Evolutionary conservation across 2,113 vertebrate genomes (phyloP).

Genomic region (Benthochromis sp.): DNA sequence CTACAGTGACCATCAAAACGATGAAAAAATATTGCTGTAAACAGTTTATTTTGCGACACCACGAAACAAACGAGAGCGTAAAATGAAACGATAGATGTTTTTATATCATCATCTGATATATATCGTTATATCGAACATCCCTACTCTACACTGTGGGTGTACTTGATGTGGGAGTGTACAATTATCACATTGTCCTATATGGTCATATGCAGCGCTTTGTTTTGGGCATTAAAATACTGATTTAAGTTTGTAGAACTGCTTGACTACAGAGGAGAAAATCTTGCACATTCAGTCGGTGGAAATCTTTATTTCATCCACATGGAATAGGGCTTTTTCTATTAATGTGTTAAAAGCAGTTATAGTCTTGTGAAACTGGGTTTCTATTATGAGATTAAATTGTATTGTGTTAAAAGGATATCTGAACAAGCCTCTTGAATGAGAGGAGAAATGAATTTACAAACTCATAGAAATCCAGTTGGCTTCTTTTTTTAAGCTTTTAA

Average conservation of each 20-base stretch:
- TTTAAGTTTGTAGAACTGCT: background rate
- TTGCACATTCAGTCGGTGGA: background rate
- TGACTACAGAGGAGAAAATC: background rate
- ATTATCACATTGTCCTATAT: background rate
- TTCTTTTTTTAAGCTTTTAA: background rate
- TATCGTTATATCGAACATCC: fast-evolving
- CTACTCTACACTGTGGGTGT: background rate
- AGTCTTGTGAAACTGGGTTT: background rate
- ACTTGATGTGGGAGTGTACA: background rate
- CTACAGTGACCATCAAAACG: too few relatives aligned
- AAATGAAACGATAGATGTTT: fast-evolving
- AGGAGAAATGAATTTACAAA: background rate
- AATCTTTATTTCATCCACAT: background rate
- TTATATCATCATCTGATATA: too few relatives aligned
- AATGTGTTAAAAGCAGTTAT: background rate
- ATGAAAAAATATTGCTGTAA: too few relatives aligned
- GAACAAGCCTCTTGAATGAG: background rate
- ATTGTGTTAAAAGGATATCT: background rate
- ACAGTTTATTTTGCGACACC: too few relatives aligned
- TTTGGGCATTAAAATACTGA: background rate
- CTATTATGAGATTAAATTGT: background rate
- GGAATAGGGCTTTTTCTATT: fast-evolving
- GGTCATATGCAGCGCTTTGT: background rate
- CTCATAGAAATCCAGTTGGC: fast-evolving
- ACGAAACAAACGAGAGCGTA: fast-evolving